Evolutionary conservation across 2,113 vertebrate genomes (phyloP), one percentile per base, ranked within the genome.

Genomic region (Cavia aperea): DNA sequence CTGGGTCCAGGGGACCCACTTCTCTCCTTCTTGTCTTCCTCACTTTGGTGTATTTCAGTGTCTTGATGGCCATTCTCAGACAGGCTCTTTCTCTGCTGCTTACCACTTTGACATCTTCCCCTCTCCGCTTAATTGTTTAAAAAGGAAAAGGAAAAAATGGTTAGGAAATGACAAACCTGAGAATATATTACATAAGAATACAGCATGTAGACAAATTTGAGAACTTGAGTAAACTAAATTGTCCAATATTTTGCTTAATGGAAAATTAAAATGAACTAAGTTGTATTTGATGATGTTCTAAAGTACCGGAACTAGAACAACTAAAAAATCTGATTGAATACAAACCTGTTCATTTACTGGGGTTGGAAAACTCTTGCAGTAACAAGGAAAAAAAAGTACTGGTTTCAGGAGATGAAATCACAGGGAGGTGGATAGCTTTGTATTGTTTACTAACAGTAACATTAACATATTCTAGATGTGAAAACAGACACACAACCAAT

Each of bases 181-280:
- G 3, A 92, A 19, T n/a, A 49, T 15, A 81, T 88, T 73, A 49
- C n/a, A 68, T 93, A 77, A 88, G 62, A 90, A 68, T 62, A 60
- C 60, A 26, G 5, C 60, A 51, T 65, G 46, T 39, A 82, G 54
- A 63, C 46, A 72, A 79, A 10, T 73, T 88, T 83, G 90, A 94
- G 21, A 36, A 39, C 24, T 77, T 83, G 88, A 81, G 79, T 31
- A 65, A 78, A 94, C 62, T 86, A 84, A 58, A 92, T 87, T 68
- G 24, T 62, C 21, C 39, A 54, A 36, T 78, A 82, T 26, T 89
- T 72, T 89, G 68, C 7, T 36, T 91, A 56, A 81, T 46, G 8
- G 33, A 77, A 16, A 91, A 49, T 91, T 85, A 86, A 82, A 81
- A 93, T 63, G 12, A 84, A 54, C 73, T 31, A 3, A 58, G 43